Evolutionary conservation across 2,888 invertebrate species (phyloP), one percentile per base, ranked within the genome.

Genomic region (Limnephilus auricula): DNA sequence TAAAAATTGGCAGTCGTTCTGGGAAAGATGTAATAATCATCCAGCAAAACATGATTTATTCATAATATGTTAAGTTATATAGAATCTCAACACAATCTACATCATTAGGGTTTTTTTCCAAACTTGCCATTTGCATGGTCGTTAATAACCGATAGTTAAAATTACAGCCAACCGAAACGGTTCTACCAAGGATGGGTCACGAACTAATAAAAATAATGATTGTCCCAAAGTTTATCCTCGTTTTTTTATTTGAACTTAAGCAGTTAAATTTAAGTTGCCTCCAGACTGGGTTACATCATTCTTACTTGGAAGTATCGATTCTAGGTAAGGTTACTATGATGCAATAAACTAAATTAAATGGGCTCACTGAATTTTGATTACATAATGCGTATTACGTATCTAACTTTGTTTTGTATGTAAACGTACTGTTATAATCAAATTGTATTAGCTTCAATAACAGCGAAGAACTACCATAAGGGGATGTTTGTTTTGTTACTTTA

Each of bases 121-220:
- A 25, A 25, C 9, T 65, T n/a, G 65, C 25, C 6, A 65, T 65
- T 65, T n/a, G 65, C 65, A 65, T 65, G n/a, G 65, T 65, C 65
- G 65, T 65, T 65, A 65, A 65, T n/a, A 65, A 65, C 65, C n/a
- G 25, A n/a, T 65, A n/a, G 65, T 65, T 25, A 65, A 65, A 65
- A 65, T 65, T 25, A 25, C n/a, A 65, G 25, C 65, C 6, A 65
- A 65, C n/a, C 32, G 34, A 82, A 32, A 82, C 25, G 3, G 34
- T n/a, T 31, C 12, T 82, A 18, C 0, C 9, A 34, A 82, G 25
- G 34, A 25, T 0, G 6, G 34, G 82, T 37, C 34, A 34, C 82
- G 82, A 34, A 82, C 34, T 82, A 82, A 82, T 82, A 82, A 82
- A 82, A 82, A 18, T 82, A 82, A 82, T n/a, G 82, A 82, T 25